These are phyloP conservation scores for Hybognathus amarus DNA, from an alignment of 2,797 vertebrate genomes.

Conservation along the genomic window DNA sequence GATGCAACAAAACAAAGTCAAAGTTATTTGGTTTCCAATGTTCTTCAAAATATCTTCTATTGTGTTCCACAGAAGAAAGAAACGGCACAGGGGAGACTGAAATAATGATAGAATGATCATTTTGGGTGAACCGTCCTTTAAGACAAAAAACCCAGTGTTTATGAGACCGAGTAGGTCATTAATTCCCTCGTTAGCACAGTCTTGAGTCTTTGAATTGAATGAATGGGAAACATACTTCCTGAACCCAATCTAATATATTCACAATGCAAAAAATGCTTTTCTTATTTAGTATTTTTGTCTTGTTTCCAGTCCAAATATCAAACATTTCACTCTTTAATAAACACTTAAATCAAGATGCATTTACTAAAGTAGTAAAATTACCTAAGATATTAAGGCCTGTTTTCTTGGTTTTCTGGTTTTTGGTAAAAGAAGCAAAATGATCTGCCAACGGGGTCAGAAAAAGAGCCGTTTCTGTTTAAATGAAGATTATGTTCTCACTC, in stretches of 20 bases:
- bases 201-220: not conserved
- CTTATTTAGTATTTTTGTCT: no score
- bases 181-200: not conserved
- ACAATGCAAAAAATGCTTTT: no score
- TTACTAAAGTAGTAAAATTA: no score
- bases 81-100: not conserved
- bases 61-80: not conserved
- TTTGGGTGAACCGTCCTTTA: not conserved
- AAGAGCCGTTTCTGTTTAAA: no score
- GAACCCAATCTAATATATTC: constrained; percentile 38
- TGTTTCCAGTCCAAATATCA: no score
- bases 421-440: no score
- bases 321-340: no score
- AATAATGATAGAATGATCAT: not conserved
- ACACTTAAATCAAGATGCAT: no score
- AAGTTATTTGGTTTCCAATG: not conserved
- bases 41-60: not conserved
- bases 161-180: not conserved
- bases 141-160: not conserved
- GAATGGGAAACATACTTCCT: not conserved
- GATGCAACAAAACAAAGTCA: not conserved
- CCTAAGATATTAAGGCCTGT: no score
- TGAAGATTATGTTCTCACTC: no score
- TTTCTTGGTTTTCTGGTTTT: no score
- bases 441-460: no score